Base-by-base conservation (phyloP, 92 coral and sea anemone genomes). In the Epizoanthus ramosus region DNA sequence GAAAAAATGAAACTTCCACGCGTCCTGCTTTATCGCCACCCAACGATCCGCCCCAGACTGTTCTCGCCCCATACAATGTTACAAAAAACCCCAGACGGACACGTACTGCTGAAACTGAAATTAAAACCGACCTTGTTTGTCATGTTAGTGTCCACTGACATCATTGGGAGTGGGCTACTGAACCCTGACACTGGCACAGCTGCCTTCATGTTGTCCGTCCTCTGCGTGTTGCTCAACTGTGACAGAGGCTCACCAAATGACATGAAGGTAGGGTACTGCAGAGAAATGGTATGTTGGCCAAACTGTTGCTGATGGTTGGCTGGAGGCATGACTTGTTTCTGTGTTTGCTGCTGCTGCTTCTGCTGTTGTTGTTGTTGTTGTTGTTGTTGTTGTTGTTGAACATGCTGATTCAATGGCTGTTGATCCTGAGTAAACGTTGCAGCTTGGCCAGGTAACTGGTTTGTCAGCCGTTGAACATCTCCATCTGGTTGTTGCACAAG, bases 251-350 rank as follows among this genome's bases (percentile, higher is more conserved):
- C 97, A 22, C 86, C 85, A 63, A 86, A 75, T n/a, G 92, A 74
- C 56, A 90, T 88, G 66, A 93, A 86, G 41, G 89, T 85, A 5
- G 94, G 94, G 70, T 93, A 93, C 18, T 89, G 85, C 22, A 93
- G 90, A 25, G 92, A 76, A 79, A 91, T 80, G 6, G 93, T 76
- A 8, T 86, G 90, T 17, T 87, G 90, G 21, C 90, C 75, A 73
- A 93, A 88, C 73, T 89, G 94, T 65, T 86, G 97, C 56, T 75
- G 57, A 39, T 77, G 83, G 53, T 57, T 84, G n/a, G 91, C 28
- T 57, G 91, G 37, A 17, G 93, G 81, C 23, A 80, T 45, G 19
- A 60, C 58, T 68, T 88, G 85, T 79, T 88, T 90, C 43, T 70
- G 68, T 59, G 87, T 68, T 77, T 54, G 85, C 56, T 88, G 87